Evolutionary conservation across 1,140 invertebrate genomes (phyloP), one percentile per base, ranked within the genome.

Genomic region (Chironomus striatipennis): DNA sequence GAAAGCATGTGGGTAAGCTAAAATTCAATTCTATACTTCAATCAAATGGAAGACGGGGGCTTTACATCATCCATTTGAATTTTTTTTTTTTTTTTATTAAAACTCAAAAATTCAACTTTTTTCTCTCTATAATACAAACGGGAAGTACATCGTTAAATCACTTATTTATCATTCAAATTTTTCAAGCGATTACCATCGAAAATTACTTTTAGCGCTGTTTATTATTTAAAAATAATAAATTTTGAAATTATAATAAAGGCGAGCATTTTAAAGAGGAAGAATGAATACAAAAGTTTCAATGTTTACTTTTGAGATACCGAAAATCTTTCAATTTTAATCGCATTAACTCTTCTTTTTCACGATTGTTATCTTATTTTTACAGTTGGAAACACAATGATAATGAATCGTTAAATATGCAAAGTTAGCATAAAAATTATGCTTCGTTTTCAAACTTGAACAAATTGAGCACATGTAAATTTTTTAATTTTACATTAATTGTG

Each of bases 401-500:
- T 57, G 47, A 57, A 57, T 57, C 47, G n/a, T 57, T 57, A 57
- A 57, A 57, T 57, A 57, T 57, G 47, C 47, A 15, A 57, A 57
- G 8, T 57, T 57, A 15, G 47, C 12, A n/a, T 57, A 12, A 57
- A 57, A 57, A 12, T 57, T n/a, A n/a, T n/a, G 12, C 12, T 12
- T 12, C 15, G 15, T 15, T 57, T 12, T 57, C 15, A n/a, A n/a
- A n/a, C 12, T 57, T 57, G 12, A 57, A n/a, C n/a, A 12, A 57
- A 5, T 15, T n/a, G n/a, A 57, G n/a, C 47, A 57, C 47, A 57
- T 57, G 47, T 57, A 57, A n/a, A 57, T n/a, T 57, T n/a, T 5
- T 57, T 10, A 15, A 57, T 10, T 12, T 57, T 57, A 57, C 10
- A 57, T 47, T 15, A 4, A 57, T 57, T 12, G n/a, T 15, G 12